Evolutionary conservation across 2,797 vertebrate genomes (phyloP), one percentile per base, ranked within the genome.

Genomic region (Champsocephalus esox): DNA sequence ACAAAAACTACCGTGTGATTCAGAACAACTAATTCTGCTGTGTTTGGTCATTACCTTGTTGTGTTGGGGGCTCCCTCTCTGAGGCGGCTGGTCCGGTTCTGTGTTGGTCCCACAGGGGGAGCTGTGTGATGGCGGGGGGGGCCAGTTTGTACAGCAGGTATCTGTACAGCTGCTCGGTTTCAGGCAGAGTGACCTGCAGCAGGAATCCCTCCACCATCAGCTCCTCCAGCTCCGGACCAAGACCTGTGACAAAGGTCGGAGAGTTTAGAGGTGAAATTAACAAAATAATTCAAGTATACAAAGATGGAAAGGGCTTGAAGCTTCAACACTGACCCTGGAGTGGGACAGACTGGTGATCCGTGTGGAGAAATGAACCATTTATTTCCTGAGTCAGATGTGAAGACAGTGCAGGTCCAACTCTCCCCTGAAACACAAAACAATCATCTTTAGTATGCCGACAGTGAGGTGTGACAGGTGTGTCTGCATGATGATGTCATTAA

Each of bases 161-260:
- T 88, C 95, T 95, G 88, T 99, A 98, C 68, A 99, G 93, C 89
- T 98, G 96, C 92, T 99, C 97, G 0, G 97, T 96, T 92, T 99
- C 98, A 0, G 98, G 98, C 82, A 99, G 92, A 19, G 97, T 97
- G 60, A 99, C 98, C 92, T 99, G 98, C 45, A 99, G 96, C 86
- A 99, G 94, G 84, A 99, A 97, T 32, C 97, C 98, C 90, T 99
- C 98, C 92, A 99, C 97, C 95, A 99, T 94, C 87, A 99, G 84
- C 88, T 99, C 97, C 46, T 97, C 96, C 92, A 99, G 92, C 79
- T 98, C 97, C 0, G 94, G 78, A 79, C 93, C 92, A 11, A 99
- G 81, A 66, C 92, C 98, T 99, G 67, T 24, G 48, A 57, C 48
- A 90, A 41, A 81, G 0, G 52, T 14, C 3, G 6, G 2, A 49